These are phyloP conservation scores for Hirudo medicinalis DNA, from an alignment of 1,140 invertebrate genomes.

Conservation along the genomic window DNA sequence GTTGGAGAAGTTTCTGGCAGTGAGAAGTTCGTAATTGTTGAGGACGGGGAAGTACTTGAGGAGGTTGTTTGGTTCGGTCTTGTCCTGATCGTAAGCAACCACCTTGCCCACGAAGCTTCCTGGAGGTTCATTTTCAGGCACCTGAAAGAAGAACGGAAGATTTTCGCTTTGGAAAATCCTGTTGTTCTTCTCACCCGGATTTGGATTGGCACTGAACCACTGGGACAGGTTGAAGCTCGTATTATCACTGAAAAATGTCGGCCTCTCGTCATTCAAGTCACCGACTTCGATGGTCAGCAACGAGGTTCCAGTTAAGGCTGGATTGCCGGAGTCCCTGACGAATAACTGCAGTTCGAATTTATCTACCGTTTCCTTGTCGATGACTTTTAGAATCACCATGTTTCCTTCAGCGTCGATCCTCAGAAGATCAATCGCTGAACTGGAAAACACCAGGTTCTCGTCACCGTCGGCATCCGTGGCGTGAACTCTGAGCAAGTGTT, in stretches of 20 bases:
- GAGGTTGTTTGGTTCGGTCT: background rate
- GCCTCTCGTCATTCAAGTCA: conserved; percentile 21
- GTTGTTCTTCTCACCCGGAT: too few species aligned
- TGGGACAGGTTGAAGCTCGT: background rate
- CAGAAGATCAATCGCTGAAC: background rate
- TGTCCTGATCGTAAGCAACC: background rate
- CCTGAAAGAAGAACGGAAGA: background rate
- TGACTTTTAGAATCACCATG: background rate
- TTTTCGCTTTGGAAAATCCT: background rate
- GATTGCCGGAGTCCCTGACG: conserved; percentile 15
- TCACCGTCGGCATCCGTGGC: conserved; percentile 2
- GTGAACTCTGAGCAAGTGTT: background rate
- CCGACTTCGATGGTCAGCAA: background rate
- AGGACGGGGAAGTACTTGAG: background rate
- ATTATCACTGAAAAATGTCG: conserved; percentile 15
- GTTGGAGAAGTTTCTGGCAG: background rate
- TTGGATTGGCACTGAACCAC: background rate
- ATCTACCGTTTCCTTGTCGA: background rate
- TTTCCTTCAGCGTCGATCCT: background rate
- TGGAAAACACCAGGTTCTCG: background rate
- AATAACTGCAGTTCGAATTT: conserved; percentile 12
- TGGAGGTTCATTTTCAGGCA: background rate
- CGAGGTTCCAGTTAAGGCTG: conserved; percentile 13
- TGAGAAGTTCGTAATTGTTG: background rate
- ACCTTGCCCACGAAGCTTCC: background rate